Base-by-base conservation (phyloP, 2,888 invertebrate genomes). In the Acanthosepion lycidas region DNA sequence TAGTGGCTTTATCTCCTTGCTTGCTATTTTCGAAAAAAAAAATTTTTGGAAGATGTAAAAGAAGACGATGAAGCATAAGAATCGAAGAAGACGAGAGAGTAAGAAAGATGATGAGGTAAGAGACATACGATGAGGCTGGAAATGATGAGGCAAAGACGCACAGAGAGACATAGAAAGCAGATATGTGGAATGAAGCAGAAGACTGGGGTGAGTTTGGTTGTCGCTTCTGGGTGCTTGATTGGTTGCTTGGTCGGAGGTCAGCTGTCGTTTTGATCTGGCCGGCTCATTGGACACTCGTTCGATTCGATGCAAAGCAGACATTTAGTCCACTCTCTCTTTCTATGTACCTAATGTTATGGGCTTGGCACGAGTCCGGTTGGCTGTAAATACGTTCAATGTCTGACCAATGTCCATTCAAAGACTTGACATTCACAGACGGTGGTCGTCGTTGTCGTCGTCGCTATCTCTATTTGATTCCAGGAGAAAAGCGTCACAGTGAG, bases 361-460 rank as follows among this genome's bases (percentile, higher is more conserved):
- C n/a, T 78, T 78, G 78, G 78, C 78, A 78, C 78, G 33, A 78
- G 78, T 78, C 78, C 78, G n/a, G 33, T 23, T 33, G 78, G 78
- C 78, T 78, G 78, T 78, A 78, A 78, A 78, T 78, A 78, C 12
- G 78, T 78, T 78, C 78, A 78, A 78, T n/a, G 78, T 78, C 78
- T 78, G 78, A 78, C 78, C 78, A 78, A 78, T 78, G 78, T 33
- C 78, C n/a, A 78, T 78, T 78, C 78, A 78, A 33, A 78, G 33
- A n/a, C 78, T n/a, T 78, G 78, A 78, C 78, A 78, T 78, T 78
- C n/a, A 78, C 78, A 78, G 78, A 3, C 78, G n/a, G 78, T 33
- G 78, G 78, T 78, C n/a, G 78, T 33, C 18, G 78, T 33, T 5
- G 9, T 78, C 15, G n/a, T 18, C 78, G 33, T 15, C 78, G 33